These are phyloP conservation scores for Acleris holmiana DNA, from an alignment of 2,888 invertebrate species.

Conservation along the genomic window DNA sequence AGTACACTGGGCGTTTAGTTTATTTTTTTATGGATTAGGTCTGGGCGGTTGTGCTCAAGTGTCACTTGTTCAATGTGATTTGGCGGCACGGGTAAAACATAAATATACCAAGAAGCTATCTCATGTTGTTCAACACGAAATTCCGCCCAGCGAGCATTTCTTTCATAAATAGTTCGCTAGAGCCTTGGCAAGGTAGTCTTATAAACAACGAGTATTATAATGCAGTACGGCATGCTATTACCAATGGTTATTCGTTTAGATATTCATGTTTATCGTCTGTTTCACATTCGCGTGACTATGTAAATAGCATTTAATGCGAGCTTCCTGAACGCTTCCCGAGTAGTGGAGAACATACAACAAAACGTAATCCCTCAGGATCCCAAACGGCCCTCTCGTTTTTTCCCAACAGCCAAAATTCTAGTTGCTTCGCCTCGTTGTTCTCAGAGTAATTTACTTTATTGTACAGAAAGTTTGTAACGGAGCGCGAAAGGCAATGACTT, in stretches of 20 bases:
- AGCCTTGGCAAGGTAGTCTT: not conserved
- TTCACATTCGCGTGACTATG: conserved; percentile 53
- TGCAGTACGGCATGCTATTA: conserved; percentile 15
- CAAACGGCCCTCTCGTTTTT: conserved; percentile 77
- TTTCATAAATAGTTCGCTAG: too few relatives aligned
- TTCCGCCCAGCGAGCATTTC: too few relatives aligned
- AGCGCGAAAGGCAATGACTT: conserved; percentile 54
- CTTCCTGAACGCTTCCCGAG: conserved; percentile 65
- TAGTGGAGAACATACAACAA: conserved; percentile 56
- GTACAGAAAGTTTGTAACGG: conserved; percentile 65
- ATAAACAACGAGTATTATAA: conserved; percentile 13
- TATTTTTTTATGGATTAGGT: too few relatives aligned
- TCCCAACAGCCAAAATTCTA: conserved; percentile 73
- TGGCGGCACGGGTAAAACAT: too few relatives aligned
- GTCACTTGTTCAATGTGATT: too few relatives aligned
- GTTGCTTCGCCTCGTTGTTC: conserved; percentile 64
- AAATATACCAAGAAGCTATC: too few relatives aligned
- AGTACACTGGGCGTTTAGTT: too few relatives aligned
- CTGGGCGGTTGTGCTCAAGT: too few relatives aligned
- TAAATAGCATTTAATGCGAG: conserved; percentile 62
- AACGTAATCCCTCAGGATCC: conserved; percentile 73
- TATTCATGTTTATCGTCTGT: conserved; percentile 22
- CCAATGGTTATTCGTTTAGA: conserved; percentile 31
- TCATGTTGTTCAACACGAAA: too few relatives aligned
- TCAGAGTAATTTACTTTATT: conserved; percentile 75